A percentile compares a stretch with the other conserved stretches of the same genome.
Conservation (phyloP, 2,888 invertebrate genomes). For the Tromatobia lineatoria region DNA sequence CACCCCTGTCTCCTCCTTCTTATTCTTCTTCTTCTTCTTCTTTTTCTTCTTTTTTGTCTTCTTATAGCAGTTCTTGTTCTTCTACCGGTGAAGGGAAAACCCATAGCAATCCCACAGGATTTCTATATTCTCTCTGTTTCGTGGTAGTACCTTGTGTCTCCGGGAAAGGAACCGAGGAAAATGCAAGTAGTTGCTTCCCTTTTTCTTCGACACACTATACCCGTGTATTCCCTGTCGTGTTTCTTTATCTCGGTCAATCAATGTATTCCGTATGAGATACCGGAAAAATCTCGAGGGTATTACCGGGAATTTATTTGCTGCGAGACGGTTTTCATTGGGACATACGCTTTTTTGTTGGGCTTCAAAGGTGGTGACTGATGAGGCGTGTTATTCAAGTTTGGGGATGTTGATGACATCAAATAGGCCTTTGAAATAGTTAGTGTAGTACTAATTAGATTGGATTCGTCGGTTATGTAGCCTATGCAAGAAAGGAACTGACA, state of each 20-base stretch:
- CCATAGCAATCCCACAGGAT: conserved; percentile 50
- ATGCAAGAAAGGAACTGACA: conserved; percentile 24
- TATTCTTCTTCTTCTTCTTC: background rate
- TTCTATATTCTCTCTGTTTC: conserved; percentile 51
- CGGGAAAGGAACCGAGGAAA: conserved; percentile 43
- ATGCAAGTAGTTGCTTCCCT: conserved; percentile 46
- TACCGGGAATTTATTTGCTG: conserved; percentile 52
- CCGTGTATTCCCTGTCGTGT: conserved; percentile 20
- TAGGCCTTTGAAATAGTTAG: too few species aligned
- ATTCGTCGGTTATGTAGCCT: too few species aligned
- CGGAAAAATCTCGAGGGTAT: conserved; percentile 45
- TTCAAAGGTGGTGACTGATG: background rate
- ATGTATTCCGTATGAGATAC: conserved; percentile 58
- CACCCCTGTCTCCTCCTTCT: background rate
- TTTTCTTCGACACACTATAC: conserved; percentile 24
- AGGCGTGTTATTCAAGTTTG: background rate
- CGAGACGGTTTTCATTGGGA: conserved; percentile 10
- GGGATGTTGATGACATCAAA: too few species aligned
- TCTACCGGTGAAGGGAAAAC: conserved; percentile 5
- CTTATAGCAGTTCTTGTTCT: conserved; percentile 31
- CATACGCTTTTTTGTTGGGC: conserved; percentile 2
- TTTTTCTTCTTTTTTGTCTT: background rate
- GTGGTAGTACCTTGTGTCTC: background rate
- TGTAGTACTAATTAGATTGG: too few species aligned
- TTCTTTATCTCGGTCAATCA: conserved; percentile 60